Evolutionary conservation across 2,888 invertebrate genomes (phyloP).

Genomic region (Sympetrum striolatum): DNA sequence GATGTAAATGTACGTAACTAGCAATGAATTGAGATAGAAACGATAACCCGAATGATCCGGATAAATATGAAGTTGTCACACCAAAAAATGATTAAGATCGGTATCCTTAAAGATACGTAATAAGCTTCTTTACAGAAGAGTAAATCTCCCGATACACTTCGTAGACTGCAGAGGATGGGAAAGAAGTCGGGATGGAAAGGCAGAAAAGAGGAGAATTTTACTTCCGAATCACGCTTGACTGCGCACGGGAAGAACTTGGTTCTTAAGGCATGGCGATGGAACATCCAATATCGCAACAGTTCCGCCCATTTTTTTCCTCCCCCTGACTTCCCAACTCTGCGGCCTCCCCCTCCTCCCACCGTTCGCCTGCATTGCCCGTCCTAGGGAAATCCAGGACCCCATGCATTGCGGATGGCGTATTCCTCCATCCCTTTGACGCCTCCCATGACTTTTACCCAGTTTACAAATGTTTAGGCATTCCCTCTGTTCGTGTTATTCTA

Average conservation of each 20-base stretch:
- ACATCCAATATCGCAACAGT: slow-evolving; percentile 25
- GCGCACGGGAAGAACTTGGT: not conserved
- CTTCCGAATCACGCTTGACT: not conserved
- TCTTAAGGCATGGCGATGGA: slow-evolving; percentile 6
- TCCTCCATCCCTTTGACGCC: no score
- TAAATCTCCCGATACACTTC: not conserved
- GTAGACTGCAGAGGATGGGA: no score
- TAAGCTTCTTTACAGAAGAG: not conserved
- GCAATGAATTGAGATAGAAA: no score
- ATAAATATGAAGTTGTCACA: no score
- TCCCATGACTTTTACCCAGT: no score
- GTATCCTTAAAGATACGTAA: not conserved
- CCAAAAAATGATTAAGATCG: not conserved
- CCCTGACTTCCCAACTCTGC: not conserved
- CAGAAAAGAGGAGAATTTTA: not conserved
- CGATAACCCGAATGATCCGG: no score
- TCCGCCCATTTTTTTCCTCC: not conserved
- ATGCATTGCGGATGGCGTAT: not conserved
- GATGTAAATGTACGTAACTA: no score
- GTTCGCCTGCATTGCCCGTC: not conserved
- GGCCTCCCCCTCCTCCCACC: not conserved
- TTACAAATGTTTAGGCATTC: no score
- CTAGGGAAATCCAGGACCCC: not conserved
- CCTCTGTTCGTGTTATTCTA: not conserved
- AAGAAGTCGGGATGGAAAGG: no score